Evolutionary conservation across 2,888 invertebrate species (phyloP), one percentile per base, ranked within the genome.

Genomic region (Ischnus inquisitorius): DNA sequence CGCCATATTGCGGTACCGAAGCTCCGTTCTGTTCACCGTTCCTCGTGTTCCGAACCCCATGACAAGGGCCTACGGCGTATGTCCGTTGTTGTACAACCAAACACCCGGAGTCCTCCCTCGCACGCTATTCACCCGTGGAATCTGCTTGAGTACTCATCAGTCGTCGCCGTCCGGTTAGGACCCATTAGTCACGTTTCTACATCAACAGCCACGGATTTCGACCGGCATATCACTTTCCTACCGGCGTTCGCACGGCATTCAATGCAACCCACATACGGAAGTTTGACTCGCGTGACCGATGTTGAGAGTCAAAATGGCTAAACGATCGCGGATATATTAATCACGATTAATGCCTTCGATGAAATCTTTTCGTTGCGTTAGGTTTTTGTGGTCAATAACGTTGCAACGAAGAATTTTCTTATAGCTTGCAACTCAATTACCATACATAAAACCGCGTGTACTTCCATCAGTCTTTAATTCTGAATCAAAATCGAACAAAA

Each of bases 151-250:
- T 57, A 48, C 72, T 48, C 60, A 57, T 74, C 79, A 54, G 67
- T 74, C 68, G 54, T 69, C 68, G 41, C 68, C 51, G 75, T 75
- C 68, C 62, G 51, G n/a, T 80, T 41, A 80, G 48, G 62, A 68
- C 60, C 75, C 62, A 80, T 80, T 67, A 74, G 67, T 75, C 68
- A 80, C 75, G 80, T 41, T 75, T 75, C 75, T 69, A 46, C 51
- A 51, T 62, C 41, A 69, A 22, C 60, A 34, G 41, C 48, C 16
- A 51, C 68, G 51, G 68, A 80, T 75, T 68, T 80, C 60, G 60
- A 43, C 39, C 48, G 48, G 10, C 28, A n/a, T 46, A 80, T 80
- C 43, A 41, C 57, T 39, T 64, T 41, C 71, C 54, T 12, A n/a
- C 16, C 16, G n/a, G 8, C 8, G 28, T n/a, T 12, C 5, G 41